These are phyloP conservation scores for Tangara arthus DNA, from an alignment of 2,797 vertebrate genomes.

Conservation along the genomic window DNA sequence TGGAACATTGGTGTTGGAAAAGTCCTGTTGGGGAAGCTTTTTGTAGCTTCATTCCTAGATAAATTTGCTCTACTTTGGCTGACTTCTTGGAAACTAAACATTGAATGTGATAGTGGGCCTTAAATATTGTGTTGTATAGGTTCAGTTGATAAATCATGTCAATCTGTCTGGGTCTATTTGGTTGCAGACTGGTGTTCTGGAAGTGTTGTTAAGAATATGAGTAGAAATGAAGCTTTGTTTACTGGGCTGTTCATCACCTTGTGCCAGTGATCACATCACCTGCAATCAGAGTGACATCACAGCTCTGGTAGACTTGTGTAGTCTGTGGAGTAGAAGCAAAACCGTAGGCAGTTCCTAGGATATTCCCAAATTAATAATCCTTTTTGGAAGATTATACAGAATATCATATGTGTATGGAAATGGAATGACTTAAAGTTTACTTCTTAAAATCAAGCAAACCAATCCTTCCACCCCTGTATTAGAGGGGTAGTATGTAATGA, in stretches of 20 bases:
- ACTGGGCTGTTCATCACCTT: background rate
- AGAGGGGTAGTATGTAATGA: background rate
- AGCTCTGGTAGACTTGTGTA: background rate
- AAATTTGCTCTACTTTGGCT: background rate
- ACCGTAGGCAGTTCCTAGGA: background rate
- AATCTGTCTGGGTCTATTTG: background rate
- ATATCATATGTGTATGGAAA: background rate
- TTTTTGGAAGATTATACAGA: background rate
- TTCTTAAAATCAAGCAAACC: background rate
- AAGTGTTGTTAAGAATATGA: background rate
- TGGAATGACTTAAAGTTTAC: background rate
- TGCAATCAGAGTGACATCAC: background rate
- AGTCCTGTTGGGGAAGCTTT: background rate
- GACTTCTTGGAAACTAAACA: background rate
- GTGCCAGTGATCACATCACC: fast-evolving
- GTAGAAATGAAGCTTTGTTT: background rate
- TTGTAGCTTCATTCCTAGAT: background rate
- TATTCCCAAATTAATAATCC: background rate
- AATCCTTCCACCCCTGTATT: background rate
- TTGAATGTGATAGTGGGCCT: background rate
- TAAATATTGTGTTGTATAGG: background rate
- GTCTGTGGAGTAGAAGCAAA: background rate
- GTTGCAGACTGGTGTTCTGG: background rate
- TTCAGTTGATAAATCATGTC: background rate
- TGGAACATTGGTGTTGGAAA: background rate